Conservation (phyloP, 2,797 vertebrate species). For the Poeciliopsis presidionis region DNA sequence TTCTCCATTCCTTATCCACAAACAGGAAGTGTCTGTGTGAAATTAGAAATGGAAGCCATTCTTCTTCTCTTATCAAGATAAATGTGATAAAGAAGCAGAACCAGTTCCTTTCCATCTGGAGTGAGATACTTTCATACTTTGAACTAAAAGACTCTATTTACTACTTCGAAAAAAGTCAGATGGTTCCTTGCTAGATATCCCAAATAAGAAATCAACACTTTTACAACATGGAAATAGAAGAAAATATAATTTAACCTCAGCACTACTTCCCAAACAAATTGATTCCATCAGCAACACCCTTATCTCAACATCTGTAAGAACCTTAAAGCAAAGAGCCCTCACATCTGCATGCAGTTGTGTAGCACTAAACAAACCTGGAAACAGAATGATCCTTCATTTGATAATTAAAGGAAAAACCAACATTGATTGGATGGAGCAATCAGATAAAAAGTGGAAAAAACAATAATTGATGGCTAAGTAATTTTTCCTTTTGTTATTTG, state of each 20-base stretch:
- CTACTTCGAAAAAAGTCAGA: background rate
- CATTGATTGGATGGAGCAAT: constrained; percentile 49
- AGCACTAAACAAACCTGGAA: constrained; percentile 66
- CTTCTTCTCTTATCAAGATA: constrained; percentile 37
- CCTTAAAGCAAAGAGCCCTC: constrained; percentile 26
- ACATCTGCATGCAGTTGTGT: constrained; percentile 68
- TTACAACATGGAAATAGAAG: background rate
- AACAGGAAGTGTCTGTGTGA: constrained; percentile 52
- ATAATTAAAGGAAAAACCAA: constrained; percentile 75
- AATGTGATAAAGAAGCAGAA: constrained; percentile 9
- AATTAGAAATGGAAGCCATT: constrained; percentile 49
- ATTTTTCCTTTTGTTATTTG: constrained; percentile 68
- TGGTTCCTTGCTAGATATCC: background rate
- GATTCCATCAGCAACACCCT: constrained; percentile 30
- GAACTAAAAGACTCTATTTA: constrained; percentile 24
- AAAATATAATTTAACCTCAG: constrained; percentile 12
- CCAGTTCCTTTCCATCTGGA: constrained; percentile 21
- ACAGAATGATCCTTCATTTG: constrained; percentile 57
- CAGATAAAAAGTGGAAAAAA: constrained; percentile 71
- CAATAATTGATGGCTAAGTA: constrained; percentile 62
- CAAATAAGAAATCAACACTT: constrained; percentile 21
- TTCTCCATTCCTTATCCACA: constrained; percentile 38
- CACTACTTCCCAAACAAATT: constrained; percentile 7
- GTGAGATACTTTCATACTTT: background rate
- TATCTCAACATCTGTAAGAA: constrained; percentile 33